Base-by-base conservation (phyloP, 1,140 invertebrate species). In the Drosophila sp. region DNA sequence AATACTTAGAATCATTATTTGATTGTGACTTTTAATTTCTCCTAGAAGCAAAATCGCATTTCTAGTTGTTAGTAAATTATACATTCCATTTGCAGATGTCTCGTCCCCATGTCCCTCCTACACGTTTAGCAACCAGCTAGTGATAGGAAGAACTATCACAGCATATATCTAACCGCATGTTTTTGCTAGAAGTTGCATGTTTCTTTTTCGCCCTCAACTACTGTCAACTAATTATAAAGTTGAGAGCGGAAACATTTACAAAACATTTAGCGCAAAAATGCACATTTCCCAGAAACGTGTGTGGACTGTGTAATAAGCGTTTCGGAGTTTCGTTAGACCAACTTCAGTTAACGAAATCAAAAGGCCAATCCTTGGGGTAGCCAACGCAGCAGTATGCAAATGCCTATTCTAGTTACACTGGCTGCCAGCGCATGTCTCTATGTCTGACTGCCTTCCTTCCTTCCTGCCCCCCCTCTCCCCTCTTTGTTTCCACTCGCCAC, bases 211-310 rank as follows among this genome's bases (percentile, higher is more conserved):
- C 69, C 70, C 40, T 25, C 47, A 27, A 38, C 41, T 55, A 64
- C 60, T 57, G 27, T 40, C 72, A 86, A 81, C 85, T 91, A 91
- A 91, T 91, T 91, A 90, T 83, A 90, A 91, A 90, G 90, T 86
- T 90, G 58, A 70, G 41, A 79, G 58, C 82, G 90, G 90, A 91
- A 91, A 81, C 85, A 91, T 90, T 91, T 90, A 90, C 87, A 90
- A 90, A 90, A 90, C 87, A 90, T 90, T 90, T 91, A 90, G 85
- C 77, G 79, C 25, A 83, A 80, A 91, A 90, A 91, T 86, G 65
- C 80, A 86, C 82, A 91, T 90, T 91, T 91, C 63, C 82, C 44
- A 66, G 79, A 79, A 79, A 91, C 90, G 90, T 91, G 89, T 87
- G 75, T 77, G 82, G 90, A 84, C 82, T 91, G 50, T 67, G 65